phyloP scores from a whole-genome alignment of 2,888 invertebrate species.

The Cheilosia urbana region DNA sequence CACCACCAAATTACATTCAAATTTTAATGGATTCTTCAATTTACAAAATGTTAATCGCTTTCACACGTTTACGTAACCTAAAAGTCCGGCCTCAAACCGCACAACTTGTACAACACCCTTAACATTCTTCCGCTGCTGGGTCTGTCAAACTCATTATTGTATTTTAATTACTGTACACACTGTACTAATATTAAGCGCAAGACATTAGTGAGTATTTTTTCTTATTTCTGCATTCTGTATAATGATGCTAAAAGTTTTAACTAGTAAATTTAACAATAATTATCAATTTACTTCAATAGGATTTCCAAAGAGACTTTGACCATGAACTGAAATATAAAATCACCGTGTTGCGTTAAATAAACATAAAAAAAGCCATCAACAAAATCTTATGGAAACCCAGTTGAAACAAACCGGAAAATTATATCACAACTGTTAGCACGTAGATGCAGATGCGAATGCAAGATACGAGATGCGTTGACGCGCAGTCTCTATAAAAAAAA shows the following conservation, averaged over 20 bases:
- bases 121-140: not conserved
- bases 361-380: constrained; percentile 31
- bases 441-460: constrained; percentile 29
- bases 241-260: constrained; percentile 20
- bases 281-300: constrained; percentile 47
- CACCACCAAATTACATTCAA: too few relatives aligned
- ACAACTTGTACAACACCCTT: constrained; percentile 6
- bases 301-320: constrained; percentile 62
- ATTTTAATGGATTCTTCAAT: not conserved
- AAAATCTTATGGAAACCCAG: constrained; percentile 29
- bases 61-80: not conserved
- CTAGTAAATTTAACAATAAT: constrained; percentile 55
- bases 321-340: constrained; percentile 64
- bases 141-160: not conserved
- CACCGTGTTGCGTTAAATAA: constrained; percentile 50
- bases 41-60: not conserved
- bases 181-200: not conserved
- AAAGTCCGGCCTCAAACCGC: not conserved
- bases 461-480: constrained; percentile 17
- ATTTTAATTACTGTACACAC: constrained; percentile 1
- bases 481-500: constrained; percentile 15
- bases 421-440: constrained; percentile 48
- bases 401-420: constrained; percentile 60
- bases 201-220: not conserved
- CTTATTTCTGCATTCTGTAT: constrained; percentile 4